Evolutionary conservation across 2,797 vertebrate species (phyloP), one percentile per base, ranked within the genome.

Genomic region (Aselliscus stoliczkanus): DNA sequence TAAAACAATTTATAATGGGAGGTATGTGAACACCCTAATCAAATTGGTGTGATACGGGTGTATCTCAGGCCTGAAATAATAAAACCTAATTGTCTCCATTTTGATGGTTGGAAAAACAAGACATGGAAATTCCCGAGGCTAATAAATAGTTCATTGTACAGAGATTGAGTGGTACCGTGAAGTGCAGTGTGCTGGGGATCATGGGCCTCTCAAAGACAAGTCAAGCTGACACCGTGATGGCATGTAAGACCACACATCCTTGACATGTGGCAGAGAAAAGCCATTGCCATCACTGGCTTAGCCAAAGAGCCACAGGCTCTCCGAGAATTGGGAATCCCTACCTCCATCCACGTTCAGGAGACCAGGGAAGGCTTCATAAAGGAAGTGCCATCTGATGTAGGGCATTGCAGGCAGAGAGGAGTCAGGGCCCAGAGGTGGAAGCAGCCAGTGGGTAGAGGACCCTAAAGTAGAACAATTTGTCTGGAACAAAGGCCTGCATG

Each of bases 191-290:
- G 13, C 27, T 27, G 20, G 77, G 15, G 62, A 21, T 23, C 12
- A 8, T 1, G 2, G 12, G 21, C 34, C 14, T 4, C 42, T 2
- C 4, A 4, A 44, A 29, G 23, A 15, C 1, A 6, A n/a, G 29
- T 25, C 60, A n/a, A n/a, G 47, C 42, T 18, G 54, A 56, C 20
- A 73, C 15, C 37, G 44, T 62, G n/a, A 14, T 39, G 5, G 27
- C 2, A 2, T n/a, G 1, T 75, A 42, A 39, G 69, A 75, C 58
- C 29, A 13, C 39, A 37, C 31, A 56, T 17, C 62, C 17, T 20
- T 69, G 75, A 50, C 5, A 2, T 10, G 2, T 34, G 39, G 67
- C n/a, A n/a, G 27, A 50, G 60, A 54, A 11, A 54, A 27, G 21
- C 42, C 27, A 23, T n/a, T 27, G 47, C 72, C 7, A 10, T 17